These are phyloP conservation scores for Corythaeola cristata DNA, from an alignment of 2,113 vertebrate genomes.

Conservation along the genomic window DNA sequence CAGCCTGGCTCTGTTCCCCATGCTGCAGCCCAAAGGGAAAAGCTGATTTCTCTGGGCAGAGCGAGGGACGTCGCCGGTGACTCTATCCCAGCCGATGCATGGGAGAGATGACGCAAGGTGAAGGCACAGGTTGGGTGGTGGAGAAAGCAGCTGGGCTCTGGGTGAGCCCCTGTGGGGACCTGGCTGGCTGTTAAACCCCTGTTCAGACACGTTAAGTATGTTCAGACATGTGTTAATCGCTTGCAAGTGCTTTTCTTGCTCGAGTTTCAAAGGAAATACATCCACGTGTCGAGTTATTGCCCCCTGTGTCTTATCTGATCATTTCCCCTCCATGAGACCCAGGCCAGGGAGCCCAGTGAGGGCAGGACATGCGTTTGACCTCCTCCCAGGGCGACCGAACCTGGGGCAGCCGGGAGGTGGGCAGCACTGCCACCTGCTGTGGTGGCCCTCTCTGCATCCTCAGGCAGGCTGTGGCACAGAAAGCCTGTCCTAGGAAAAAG, in stretches of 20 bases:
- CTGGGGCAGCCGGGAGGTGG: fast-evolving
- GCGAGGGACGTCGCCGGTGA: fast-evolving
- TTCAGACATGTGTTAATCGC: not conserved
- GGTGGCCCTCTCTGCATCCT: not conserved
- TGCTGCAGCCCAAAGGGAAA: not conserved
- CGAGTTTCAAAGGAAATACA: not conserved
- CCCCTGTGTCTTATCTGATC: not conserved
- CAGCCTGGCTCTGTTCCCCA: not conserved
- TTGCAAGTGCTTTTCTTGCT: not conserved
- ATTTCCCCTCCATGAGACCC: not conserved
- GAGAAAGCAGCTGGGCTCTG: not conserved
- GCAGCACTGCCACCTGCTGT: fast-evolving
- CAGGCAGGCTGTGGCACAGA: not conserved
- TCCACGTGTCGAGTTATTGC: fast-evolving
- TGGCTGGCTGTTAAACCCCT: not conserved
- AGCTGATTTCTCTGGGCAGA: not conserved
- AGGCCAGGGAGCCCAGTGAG: fast-evolving
- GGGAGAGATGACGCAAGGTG: not conserved
- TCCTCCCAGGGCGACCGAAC: not conserved
- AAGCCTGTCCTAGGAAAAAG: not conserved
- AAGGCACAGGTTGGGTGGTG: not conserved
- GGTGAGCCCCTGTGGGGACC: not conserved
- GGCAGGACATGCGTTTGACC: fast-evolving
- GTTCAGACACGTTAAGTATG: fast-evolving
- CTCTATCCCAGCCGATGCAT: not conserved